These are phyloP conservation scores for Labroides dimidiatus DNA, from an alignment of 2,797 vertebrate species.

Conservation along the genomic window DNA sequence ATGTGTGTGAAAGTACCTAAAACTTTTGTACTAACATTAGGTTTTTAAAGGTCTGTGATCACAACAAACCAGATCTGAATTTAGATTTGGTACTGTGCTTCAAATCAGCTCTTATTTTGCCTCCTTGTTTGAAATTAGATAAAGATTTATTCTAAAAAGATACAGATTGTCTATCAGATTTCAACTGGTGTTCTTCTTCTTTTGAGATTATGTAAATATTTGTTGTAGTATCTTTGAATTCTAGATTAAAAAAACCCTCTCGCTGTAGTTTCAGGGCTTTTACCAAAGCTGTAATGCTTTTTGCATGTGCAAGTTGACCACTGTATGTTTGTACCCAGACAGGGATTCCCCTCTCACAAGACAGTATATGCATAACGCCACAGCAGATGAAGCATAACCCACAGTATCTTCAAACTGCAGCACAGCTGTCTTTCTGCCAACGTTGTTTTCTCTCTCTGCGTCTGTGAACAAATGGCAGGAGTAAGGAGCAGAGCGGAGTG, in stretches of 20 bases:
- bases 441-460: conserved; percentile 8
- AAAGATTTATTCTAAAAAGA: not conserved
- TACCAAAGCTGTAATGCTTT: not conserved
- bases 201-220: no score
- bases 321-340: conserved; percentile 5
- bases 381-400: conserved; percentile 6
- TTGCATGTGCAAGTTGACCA: not conserved
- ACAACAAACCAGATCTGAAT: no score
- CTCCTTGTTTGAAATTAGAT: no score
- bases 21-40: no score
- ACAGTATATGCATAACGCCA: conserved; percentile 5
- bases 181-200: not conserved
- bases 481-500: conserved; percentile 14
- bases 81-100: no score
- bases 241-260: no score
- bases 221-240: no score
- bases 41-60: no score
- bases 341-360: conserved; percentile 52
- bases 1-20: no score
- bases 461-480: conserved; percentile 38
- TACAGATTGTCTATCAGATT: not conserved
- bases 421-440: conserved; percentile 13
- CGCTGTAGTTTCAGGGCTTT: no score
- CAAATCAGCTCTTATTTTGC: no score
- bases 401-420: conserved; percentile 21